A percentile compares a stretch with the other conserved stretches of the same genome.
Evolutionary conservation across 1,140 invertebrate genomes (phyloP).

Genomic region (Popillia japonica): DNA sequence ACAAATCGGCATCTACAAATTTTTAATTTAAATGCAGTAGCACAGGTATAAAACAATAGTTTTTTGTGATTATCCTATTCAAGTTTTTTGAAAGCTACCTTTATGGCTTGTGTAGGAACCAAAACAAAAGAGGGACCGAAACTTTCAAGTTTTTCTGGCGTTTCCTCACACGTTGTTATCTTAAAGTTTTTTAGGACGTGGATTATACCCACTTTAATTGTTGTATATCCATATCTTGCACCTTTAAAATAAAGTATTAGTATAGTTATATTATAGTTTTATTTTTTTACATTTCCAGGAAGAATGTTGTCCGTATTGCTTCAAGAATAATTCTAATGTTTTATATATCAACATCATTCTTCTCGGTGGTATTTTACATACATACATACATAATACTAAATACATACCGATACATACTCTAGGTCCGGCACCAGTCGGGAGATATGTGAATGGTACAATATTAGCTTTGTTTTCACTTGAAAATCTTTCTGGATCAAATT

Average conservation of each 20-base stretch:
- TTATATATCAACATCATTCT: too few species aligned
- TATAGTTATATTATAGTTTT: too few species aligned
- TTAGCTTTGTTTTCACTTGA: conserved; percentile 49
- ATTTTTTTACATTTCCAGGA: too few species aligned
- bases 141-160: not conserved
- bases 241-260: conserved; percentile 48
- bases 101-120: not conserved
- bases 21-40: too few species aligned
- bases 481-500: conserved; percentile 74
- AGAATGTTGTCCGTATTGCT: too few species aligned
- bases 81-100: not conserved
- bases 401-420: conserved; percentile 67
- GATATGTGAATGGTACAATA: conserved; percentile 56
- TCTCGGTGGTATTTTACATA: too few species aligned
- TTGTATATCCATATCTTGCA: conserved; percentile 61
- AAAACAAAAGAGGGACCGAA: not conserved
- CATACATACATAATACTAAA: conserved; percentile 32
- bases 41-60: too few species aligned
- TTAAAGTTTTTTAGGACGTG: conserved; percentile 58
- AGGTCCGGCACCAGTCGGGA: conserved; percentile 70
- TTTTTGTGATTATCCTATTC: not conserved
- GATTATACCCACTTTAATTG: conserved; percentile 60
- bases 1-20: too few species aligned
- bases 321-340: not conserved
- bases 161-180: not conserved